Evolutionary conservation across 2,113 vertebrate species (phyloP), one percentile per base, ranked within the genome.

Genomic region (Pterophyllum scalare): DNA sequence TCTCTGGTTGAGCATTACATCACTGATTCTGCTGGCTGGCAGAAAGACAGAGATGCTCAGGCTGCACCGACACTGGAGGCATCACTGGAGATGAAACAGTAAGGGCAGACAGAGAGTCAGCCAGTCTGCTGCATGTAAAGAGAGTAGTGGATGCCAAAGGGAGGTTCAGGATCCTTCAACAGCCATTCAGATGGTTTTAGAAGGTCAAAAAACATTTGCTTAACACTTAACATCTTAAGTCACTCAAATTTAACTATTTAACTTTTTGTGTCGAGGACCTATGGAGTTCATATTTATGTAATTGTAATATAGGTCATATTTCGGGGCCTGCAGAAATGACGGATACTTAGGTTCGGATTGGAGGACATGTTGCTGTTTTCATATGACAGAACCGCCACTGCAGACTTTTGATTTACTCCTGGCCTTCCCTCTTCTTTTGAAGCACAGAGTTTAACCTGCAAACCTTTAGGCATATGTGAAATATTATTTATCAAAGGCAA

Each of bases 1-100:
- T 89, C 81, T 87, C 70, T 86, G 90, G 90, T 79, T 87, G 83
- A 94, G 88, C 93, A 93, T 94, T 93, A 95, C 93, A 93, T 95
- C 93, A 94, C 78, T 81, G 91, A 76, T 81, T 75, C 84, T 67
- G 62, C 81, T 26, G 82, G 83, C 83, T 84, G 87, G 75, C 77
- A 81, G 77, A 11, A 81, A 86, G 64, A 84, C 77, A 75, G 86
- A 88, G 89, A 88, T 79, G 83, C 84, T 89, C 59, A 13, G 67
- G 75, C 82, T 80, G 1, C 58, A 81, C 52, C 3, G 43, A 80
- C 76, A 75, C 87, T 46, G 75, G 64, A 76, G 82, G 70, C 82
- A 77, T 70, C 79, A 28, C 38, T 46, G 70, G 22, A 81, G 75
- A 81, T 74, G 54, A 80, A 54, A 31, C 70, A 61, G 20, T 13